phyloP scores from a whole-genome alignment of 2,888 invertebrate genomes.

The Mesoligia furuncula region DNA sequence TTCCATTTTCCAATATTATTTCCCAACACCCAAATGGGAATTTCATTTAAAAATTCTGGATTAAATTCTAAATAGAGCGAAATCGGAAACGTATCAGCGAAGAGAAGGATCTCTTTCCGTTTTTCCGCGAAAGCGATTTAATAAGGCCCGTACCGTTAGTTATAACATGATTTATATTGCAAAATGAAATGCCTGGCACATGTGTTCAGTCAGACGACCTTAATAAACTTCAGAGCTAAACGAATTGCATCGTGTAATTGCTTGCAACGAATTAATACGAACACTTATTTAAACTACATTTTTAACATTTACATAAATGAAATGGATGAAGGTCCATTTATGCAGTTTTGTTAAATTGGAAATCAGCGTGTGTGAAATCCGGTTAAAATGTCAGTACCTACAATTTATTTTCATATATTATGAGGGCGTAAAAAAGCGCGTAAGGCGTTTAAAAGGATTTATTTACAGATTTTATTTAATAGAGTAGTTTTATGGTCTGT shows the following conservation, averaged over 20 bases:
- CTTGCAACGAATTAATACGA: slow-evolving; percentile 68
- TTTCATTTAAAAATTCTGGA: slow-evolving; percentile 56
- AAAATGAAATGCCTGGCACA: slow-evolving; percentile 78
- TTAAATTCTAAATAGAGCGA: slow-evolving; percentile 66
- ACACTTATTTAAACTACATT: slow-evolving; percentile 60
- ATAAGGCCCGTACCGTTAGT: slow-evolving; percentile 78
- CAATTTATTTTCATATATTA: slow-evolving; percentile 31
- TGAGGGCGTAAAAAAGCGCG: neutral
- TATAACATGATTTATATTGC: slow-evolving; percentile 81
- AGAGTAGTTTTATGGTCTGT: neutral
- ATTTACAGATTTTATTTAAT: slow-evolving; percentile 14
- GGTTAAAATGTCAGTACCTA: slow-evolving; percentile 39
- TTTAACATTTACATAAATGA: slow-evolving; percentile 57
- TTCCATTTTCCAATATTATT: slow-evolving; percentile 36
- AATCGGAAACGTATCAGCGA: slow-evolving; percentile 69
- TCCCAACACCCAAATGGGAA: slow-evolving; percentile 36
- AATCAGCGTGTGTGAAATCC: slow-evolving; percentile 55
- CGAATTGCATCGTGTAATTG: slow-evolving; percentile 70
- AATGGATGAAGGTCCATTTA: slow-evolving; percentile 48
- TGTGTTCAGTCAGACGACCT: slow-evolving; percentile 74
- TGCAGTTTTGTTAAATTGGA: slow-evolving; percentile 52
- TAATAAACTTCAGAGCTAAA: slow-evolving; percentile 79
- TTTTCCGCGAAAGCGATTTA: slow-evolving; percentile 78
- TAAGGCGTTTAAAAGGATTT: neutral
- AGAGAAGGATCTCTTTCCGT: slow-evolving; percentile 59